Evolutionary conservation across 1,140 invertebrate genomes (phyloP), one percentile per base, ranked within the genome.

Genomic region (Lordiphosa stackelbergi): DNA sequence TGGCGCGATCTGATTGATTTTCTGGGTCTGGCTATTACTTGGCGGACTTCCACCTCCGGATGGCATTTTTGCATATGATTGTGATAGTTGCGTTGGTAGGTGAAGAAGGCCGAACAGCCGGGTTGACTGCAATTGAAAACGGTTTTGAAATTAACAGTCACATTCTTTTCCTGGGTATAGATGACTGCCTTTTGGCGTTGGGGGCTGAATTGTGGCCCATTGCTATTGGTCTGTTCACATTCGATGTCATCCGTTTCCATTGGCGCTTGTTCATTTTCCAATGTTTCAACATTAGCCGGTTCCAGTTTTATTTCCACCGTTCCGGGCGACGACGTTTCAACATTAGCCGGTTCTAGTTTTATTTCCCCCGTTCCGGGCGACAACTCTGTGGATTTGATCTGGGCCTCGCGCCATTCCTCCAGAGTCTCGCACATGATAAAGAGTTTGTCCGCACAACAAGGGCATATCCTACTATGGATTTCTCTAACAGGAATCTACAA

Each of bases 361-460:
- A 46, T 12, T 13, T 13, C 6, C 6, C 31, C 43, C 12, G 24
- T 34, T 46, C 31, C 43, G 12, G 10, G 19, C 11, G 42, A 12
- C 28, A 13, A 8, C 13, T 24, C 5, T 13, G 11, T n/a, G 7
- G 11, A 11, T 13, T 46, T 46, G 4, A 4, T 13, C 31, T 46
- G 43, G 13, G 43, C 43, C 24, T 4, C 43, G 4, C 43, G 43
- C 43, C 43, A 46, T 3, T 11, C 28, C 11, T 46, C 43, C 1
- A 46, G 24, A 31, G 28, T 28, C 24, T 46, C 24, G 24, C 8
- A 46, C 43, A 46, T 46, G 6, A 28, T 10, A 46, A 46, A 12
- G 24, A 46, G 28, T 12, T 46, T 46, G 11, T 4, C 24, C 19
- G 24, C 11, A 46, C 43, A 46, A 8, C 9, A 3, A 7, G 11